Evolutionary conservation across 1,140 invertebrate genomes (phyloP), one percentile per base, ranked within the genome.

Genomic region (Nomia melanderi): DNA sequence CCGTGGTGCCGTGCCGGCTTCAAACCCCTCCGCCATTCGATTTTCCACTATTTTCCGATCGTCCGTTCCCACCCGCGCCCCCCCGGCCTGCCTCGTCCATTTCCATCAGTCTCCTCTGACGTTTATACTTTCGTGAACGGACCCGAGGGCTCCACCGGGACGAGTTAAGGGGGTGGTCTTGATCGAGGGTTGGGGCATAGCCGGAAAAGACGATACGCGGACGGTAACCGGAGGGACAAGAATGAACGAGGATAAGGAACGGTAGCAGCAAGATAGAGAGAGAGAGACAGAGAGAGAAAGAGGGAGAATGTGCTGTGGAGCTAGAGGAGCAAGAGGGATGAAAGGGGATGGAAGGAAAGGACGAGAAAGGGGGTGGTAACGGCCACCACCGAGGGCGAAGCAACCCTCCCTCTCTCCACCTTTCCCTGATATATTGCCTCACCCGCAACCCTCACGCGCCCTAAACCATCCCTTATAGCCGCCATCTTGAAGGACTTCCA

Each of bases 401-500:
- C 74, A 77, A 77, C 84, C 82, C 77, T 83, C 80, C 60, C 14
- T 67, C 50, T 66, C 70, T 83, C 64, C 53, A 70, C 20, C 41
- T 44, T 17, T 20, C 14, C 20, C 84, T 92, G 90, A 92, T 92
- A 91, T 92, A 92, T 92, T 91, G 85, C 88, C 86, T 88, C 87
- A 84, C 82, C 75, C 87, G 81, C 77, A 84, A 84, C 83, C 78
- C 89, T 90, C 88, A 83, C 84, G 86, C 88, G 81, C 88, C 88
- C 88, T 89, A 88, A 91, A 89, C 87, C 90, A 91, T 91, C 90
- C 90, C 91, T 90, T 91, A 89, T 86, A 88, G 90, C 90, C 85
- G 91, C 91, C 91, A 92, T 92, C 88, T 92, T 92, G 90, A 91
- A 88, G 89, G 88, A 91, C 88, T 90, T 83, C 80, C 82, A 63